Base-by-base conservation (phyloP, 2,797 vertebrate species). In the Huso huso region DNA sequence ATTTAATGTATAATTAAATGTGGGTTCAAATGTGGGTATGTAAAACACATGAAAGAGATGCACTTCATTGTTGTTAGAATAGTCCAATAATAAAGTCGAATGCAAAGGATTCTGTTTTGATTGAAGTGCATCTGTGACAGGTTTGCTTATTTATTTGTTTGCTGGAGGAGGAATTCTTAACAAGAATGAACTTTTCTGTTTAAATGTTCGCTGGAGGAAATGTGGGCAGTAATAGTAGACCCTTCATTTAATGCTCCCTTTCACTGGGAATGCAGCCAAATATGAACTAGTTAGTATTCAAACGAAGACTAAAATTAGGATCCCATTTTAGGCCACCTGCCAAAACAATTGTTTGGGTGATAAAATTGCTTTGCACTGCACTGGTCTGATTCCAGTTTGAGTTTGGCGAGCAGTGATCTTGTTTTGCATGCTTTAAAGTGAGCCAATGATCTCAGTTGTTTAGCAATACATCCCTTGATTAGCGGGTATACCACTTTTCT, bases 201-300 rank as follows among this genome's bases (percentile, higher is more conserved):
- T 79, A 78, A 85, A 81, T 72, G 7, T 69, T 71, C 69, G 79
- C 67, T 83, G 80, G 84, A 82, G 78, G 69, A 75, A 79, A 76
- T 71, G 73, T 73, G 69, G 79, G 69, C 79, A 77, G 75, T 74
- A 84, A 84, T 83, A 81, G 81, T 76, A 69, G 69, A 37, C 71
- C 79, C 76, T 81, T 82, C 73, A 81, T 79, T 37, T 77, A 77
- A 68, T 63, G 69, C 68, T 75, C 72, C 79, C 68, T 77, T 84
- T 83, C 76, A 79, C 85, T 70, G 83, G 86, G 85, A 87, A 73
- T 69, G 18, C 59, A 50, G 86, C 87, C 89, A 88, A 83, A 72
- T 62, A 68, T 77, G 79, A 82, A 77, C 71, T 76, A 80, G 80
- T 76, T 69, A 76, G 84, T 81, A 80, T 81, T 71, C 68, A 71